Conservation (phyloP, 1,140 invertebrate species). For the Copidosoma floridanum region DNA sequence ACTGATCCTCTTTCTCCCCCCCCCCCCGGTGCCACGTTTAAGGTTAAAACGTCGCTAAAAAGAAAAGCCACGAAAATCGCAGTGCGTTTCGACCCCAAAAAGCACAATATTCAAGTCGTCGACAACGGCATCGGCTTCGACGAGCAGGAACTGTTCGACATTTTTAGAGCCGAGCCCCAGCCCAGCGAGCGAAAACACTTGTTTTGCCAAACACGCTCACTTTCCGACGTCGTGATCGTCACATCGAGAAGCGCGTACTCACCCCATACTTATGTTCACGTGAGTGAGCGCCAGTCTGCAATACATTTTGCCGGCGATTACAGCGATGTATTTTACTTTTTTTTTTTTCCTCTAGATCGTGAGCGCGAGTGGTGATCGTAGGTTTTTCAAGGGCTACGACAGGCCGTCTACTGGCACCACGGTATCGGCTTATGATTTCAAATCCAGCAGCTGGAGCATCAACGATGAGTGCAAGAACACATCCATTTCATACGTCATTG, state of each 20-base stretch:
- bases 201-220: too few relatives aligned
- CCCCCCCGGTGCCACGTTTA: conserved; percentile 8
- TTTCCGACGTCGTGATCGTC: conserved; percentile 32
- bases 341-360: conserved; percentile 20
- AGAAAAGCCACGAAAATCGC: conserved; percentile 37
- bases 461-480: conserved; percentile 1
- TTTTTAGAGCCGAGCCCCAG: too few relatives aligned
- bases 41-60: conserved; percentile 40
- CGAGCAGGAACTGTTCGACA: conserved; percentile 3
- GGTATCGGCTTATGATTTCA: conserved; percentile 35
- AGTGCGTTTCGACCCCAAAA: conserved; percentile 33
- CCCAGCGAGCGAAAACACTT: too few relatives aligned
- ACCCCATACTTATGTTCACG: conserved; percentile 36
- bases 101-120: conserved; percentile 41
- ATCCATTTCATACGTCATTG: conserved; percentile 19
- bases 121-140: conserved; percentile 46
- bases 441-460: conserved; percentile 16
- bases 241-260: conserved; percentile 33
- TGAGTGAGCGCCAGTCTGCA: conserved; percentile 20
- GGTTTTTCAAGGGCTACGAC: conserved; percentile 27
- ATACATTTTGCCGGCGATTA: neutral
- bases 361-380: neutral
- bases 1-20: too few relatives aligned
- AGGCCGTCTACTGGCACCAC: conserved; percentile 43
- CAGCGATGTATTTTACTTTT: conserved; percentile 1